Percentiles rank a stretch among this genome's conserved stretches.
These are phyloP conservation scores for Urosaurus nigricauda DNA, from an alignment of 2,797 vertebrate genomes.

Conservation along the genomic window DNA sequence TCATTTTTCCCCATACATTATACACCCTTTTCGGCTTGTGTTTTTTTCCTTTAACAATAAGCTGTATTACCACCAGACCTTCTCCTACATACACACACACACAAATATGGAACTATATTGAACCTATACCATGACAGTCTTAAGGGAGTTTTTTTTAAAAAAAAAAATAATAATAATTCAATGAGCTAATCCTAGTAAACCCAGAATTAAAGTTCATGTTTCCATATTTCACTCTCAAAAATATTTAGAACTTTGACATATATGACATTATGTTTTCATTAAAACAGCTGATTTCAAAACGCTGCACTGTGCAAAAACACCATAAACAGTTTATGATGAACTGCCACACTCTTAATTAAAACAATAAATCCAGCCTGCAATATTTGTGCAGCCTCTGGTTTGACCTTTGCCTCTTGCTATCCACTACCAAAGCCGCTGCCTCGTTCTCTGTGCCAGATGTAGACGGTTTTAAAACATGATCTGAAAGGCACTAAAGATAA, in stretches of 20 bases:
- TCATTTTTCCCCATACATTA: conserved; percentile 69
- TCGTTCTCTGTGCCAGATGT: conserved; percentile 80
- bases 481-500: conserved; percentile 88
- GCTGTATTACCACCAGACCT: conserved; percentile 59
- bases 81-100: conserved; percentile 53
- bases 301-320: conserved; percentile 87
- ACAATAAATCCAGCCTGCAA: conserved; percentile 91
- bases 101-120: conserved; percentile 51
- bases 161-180: conserved; percentile 75
- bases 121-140: conserved; percentile 78
- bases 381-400: conserved; percentile 87
- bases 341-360: conserved; percentile 92
- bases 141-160: conserved; percentile 77
- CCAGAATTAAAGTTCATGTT: conserved; percentile 87
- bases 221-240: conserved; percentile 88
- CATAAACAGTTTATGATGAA: conserved; percentile 94
- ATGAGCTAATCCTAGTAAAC: conserved; percentile 83
- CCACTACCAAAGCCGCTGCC: conserved; percentile 82
- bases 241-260: conserved; percentile 92
- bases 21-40: conserved; percentile 52
- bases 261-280: conserved; percentile 89
- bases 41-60: conserved; percentile 74
- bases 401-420: conserved; percentile 88
- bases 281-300: conserved; percentile 90
- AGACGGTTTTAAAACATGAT: conserved; percentile 85